phyloP scores from a whole-genome alignment of 2,113 vertebrate genomes.

The Megaceryle maxima region DNA sequence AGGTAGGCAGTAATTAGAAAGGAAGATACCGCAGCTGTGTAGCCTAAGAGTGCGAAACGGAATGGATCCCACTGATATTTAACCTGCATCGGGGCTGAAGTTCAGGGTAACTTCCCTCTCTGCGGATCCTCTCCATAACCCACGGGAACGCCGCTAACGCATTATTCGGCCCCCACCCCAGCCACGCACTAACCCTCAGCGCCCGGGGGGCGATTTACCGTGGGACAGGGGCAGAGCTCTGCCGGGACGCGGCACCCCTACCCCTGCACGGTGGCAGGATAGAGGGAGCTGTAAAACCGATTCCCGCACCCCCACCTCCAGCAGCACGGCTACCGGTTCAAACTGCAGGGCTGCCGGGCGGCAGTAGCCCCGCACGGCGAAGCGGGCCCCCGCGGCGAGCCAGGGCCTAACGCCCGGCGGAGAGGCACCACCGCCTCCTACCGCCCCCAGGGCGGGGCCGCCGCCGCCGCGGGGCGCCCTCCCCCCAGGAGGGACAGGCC shows the following conservation, averaged over 20 bases:
- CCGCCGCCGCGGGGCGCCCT: background rate
- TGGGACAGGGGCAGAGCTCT: background rate
- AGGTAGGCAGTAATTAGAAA: too few relatives aligned
- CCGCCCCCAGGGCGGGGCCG: background rate
- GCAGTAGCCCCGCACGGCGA: background rate
- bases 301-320: background rate
- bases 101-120: background rate
- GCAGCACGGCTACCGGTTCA: background rate
- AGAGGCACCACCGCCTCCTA: background rate
- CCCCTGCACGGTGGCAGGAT: background rate
- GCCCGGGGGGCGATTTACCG: background rate
- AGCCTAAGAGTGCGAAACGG: background rate
- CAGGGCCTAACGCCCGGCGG: background rate
- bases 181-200: too few relatives aligned
- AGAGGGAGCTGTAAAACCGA: background rate
- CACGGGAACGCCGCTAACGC: background rate
- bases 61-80: rapidly evolving
- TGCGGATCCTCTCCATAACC: rapidly evolving
- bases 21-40: rapidly evolving
- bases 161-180: rapidly evolving
- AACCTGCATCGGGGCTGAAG: background rate
- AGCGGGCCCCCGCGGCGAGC: too few relatives aligned
- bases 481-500: background rate
- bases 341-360: background rate
- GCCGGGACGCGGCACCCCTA: background rate